These are phyloP conservation scores for Heliconius sara DNA, from an alignment of 2,888 invertebrate species.

Conservation along the genomic window DNA sequence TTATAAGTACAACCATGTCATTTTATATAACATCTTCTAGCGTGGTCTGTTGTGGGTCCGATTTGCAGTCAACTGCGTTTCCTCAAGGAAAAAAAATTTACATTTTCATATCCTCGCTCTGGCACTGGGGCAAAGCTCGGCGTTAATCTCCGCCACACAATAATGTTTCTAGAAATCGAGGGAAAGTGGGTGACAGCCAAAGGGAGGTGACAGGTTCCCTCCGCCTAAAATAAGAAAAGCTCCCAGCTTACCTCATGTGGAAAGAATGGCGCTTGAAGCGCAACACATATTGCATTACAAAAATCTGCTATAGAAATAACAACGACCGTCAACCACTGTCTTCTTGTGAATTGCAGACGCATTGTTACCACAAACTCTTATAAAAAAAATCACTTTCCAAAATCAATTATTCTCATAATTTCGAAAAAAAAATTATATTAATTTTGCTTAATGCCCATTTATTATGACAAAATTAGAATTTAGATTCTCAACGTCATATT, in stretches of 20 bases:
- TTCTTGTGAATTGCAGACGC: conserved; percentile 86
- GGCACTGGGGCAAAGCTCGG: too few relatives aligned
- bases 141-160: too few relatives aligned
- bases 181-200: too few relatives aligned
- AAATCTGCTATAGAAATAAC: conserved; percentile 93
- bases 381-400: conserved; percentile 8
- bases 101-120: too few relatives aligned
- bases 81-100: too few relatives aligned
- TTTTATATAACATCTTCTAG: too few relatives aligned
- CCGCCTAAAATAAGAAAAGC: not conserved
- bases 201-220: too few relatives aligned
- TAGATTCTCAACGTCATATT: conserved; percentile 42
- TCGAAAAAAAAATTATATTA: too few relatives aligned
- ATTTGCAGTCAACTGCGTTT: too few relatives aligned
- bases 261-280: conserved; percentile 93
- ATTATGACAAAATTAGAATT: not conserved
- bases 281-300: conserved; percentile 92
- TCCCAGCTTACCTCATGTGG: conserved; percentile 88
- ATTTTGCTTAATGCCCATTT: not conserved
- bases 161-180: too few relatives aligned
- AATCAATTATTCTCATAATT: conserved; percentile 7
- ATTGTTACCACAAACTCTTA: conserved; percentile 62
- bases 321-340: conserved; percentile 91
- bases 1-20: too few relatives aligned
- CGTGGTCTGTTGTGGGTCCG: too few relatives aligned